These are phyloP conservation scores for Lemur catta DNA, from an alignment of 2,797 vertebrate genomes.

Conservation along the genomic window DNA sequence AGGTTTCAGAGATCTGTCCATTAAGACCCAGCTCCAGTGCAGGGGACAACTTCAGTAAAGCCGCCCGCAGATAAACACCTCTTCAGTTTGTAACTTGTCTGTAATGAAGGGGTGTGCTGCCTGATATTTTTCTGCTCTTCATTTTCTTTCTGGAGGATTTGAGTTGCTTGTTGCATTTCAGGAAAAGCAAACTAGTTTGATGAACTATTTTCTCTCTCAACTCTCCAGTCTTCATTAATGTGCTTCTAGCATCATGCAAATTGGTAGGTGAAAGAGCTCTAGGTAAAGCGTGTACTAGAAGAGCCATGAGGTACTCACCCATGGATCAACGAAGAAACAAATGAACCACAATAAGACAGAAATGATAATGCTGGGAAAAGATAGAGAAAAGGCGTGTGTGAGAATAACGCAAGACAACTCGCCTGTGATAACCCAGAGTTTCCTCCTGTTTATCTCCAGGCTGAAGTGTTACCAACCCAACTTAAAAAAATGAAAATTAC, in stretches of 20 bases:
- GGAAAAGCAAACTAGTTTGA: background rate
- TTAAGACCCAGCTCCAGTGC: background rate
- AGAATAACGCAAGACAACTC: background rate
- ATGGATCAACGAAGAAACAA: background rate
- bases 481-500: background rate
- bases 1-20: background rate
- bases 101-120: rapidly evolving
- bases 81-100: background rate
- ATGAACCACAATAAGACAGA: background rate
- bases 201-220: background rate
- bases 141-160: background rate
- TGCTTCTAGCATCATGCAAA: background rate
- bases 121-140: background rate
- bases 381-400: rapidly evolving
- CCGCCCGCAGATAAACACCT: background rate
- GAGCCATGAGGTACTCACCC: background rate
- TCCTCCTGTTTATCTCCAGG: background rate
- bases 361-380: background rate
- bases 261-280: background rate
- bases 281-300: background rate
- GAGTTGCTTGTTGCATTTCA: background rate
- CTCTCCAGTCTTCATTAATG: background rate
- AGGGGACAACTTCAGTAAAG: background rate
- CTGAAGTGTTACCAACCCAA: background rate
- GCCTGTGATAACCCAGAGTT: rapidly evolving